These are phyloP conservation scores for Panzeria rudis DNA, from an alignment of 2,888 invertebrate species.

Conservation along the genomic window DNA sequence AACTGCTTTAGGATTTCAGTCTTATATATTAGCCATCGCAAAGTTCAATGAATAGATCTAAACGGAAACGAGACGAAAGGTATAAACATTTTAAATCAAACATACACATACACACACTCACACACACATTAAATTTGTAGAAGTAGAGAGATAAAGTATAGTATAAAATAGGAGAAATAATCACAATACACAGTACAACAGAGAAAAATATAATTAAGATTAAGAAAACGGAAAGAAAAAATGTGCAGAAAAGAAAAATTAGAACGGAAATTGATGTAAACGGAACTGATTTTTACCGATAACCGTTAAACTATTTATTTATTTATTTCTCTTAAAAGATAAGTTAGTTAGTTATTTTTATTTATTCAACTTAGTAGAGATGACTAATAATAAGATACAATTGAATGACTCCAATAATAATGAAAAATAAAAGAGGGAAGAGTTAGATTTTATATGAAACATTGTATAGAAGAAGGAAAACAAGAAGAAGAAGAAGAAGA, in stretches of 20 bases:
- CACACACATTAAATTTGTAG: constrained; percentile 25
- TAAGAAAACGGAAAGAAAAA: constrained; percentile 34
- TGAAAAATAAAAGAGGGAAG: neutral
- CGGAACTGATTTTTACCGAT: constrained; percentile 48
- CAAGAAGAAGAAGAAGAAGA: neutral
- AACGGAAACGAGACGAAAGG: constrained; percentile 80
- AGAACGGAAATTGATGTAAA: constrained; percentile 40
- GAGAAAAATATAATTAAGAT: neutral
- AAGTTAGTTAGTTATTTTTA: neutral
- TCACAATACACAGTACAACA: neutral
- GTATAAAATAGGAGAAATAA: neutral
- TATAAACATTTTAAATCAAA: constrained; percentile 71
- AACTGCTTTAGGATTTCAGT: constrained; percentile 82
- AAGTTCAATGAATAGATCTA: constrained; percentile 83
- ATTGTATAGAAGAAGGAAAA: neutral
- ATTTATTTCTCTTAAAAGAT: constrained; percentile 3
- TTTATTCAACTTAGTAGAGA: constrained; percentile 47
- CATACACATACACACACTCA: constrained; percentile 15
- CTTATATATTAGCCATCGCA: constrained; percentile 83
- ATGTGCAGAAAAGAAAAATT: constrained; percentile 10
- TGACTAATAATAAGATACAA: constrained; percentile 66
- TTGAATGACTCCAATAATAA: neutral
- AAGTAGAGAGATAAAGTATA: constrained; percentile 53
- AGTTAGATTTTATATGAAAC: too few relatives aligned
- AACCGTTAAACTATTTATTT: constrained; percentile 54